Base-by-base conservation (phyloP, 2,888 invertebrate species). In the Lithophane socia region DNA sequence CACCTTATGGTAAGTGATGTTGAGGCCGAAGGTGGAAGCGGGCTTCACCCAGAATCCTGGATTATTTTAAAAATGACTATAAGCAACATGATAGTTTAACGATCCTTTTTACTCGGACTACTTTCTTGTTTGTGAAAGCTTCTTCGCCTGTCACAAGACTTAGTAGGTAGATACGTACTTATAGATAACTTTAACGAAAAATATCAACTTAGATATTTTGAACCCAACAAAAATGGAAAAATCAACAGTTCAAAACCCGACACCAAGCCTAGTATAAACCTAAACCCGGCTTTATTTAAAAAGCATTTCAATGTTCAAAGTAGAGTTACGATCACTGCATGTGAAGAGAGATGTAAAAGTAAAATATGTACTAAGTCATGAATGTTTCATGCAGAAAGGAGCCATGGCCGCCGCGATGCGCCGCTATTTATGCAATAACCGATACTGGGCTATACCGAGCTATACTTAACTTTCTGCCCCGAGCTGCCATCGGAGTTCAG, bases 371-470 rank as follows among this genome's bases (percentile, higher is more conserved):
- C 60, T 63, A 56, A 21, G 67, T 87, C 82, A 89, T 90, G 89
- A 89, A 89, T 89, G 85, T 89, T 89, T 89, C 86, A 89, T 89
- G 72, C 72, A 73, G 70, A 79, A 83, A 77, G 81, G 71, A 87
- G 82, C 80, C 73, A 81, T 77, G 76, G 72, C 67, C 54, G 61
- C 73, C 37, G 3, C 74, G 79, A 84, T 77, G 81, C 85, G 74
- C 79, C 49, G 77, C 82, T 85, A 80, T 87, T 87, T 87, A 86
- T 89, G 85, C 85, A 84, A 87, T 88, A 88, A 86, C 86, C 86
- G 79, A 86, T 86, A 84, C 86, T 69, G n/a, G 9, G 63, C 54
- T 79, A 56, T 18, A 42, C 21, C 52, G 10, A 72, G n/a, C 18
- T 69, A 60, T 69, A 77, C 74, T 88, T 86, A 82, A 80, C 83